Conservation (phyloP, 2,797 vertebrate genomes). For the Pipistrellus kuhlii region DNA sequence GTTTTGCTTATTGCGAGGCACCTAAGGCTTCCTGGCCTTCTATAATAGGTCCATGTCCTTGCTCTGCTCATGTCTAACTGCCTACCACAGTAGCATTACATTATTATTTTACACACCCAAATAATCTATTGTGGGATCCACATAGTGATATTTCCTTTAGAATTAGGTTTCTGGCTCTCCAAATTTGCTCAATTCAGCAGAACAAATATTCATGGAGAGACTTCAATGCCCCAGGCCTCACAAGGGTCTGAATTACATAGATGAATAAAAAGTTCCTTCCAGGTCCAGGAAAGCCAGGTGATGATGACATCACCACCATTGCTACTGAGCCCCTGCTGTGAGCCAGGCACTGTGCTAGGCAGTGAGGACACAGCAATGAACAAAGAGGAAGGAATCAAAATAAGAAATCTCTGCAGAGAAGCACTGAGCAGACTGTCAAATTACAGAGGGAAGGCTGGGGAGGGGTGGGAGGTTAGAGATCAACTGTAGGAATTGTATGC, state of each 20-base stretch:
- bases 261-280: not conserved
- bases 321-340: accelerated
- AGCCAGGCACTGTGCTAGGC: not conserved
- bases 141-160: not conserved
- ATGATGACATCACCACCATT: too few relatives aligned
- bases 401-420: too few relatives aligned
- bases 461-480: too few relatives aligned
- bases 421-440: too few relatives aligned
- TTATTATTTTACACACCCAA: not conserved
- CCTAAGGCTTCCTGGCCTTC: not conserved
- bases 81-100: not conserved
- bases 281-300: too few relatives aligned
- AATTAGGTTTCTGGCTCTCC: not conserved
- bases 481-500: too few relatives aligned
- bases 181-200: not conserved
- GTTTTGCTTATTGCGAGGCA: not conserved
- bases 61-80: not conserved
- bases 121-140: not conserved
- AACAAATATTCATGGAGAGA: not conserved
- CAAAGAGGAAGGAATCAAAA: not conserved
- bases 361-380: not conserved
- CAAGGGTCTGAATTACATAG: not conserved
- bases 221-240: not conserved
- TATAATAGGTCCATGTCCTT: not conserved
- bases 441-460: too few relatives aligned